Conservation (phyloP, 1,140 invertebrate species). For the Helicoverpa zea region DNA sequence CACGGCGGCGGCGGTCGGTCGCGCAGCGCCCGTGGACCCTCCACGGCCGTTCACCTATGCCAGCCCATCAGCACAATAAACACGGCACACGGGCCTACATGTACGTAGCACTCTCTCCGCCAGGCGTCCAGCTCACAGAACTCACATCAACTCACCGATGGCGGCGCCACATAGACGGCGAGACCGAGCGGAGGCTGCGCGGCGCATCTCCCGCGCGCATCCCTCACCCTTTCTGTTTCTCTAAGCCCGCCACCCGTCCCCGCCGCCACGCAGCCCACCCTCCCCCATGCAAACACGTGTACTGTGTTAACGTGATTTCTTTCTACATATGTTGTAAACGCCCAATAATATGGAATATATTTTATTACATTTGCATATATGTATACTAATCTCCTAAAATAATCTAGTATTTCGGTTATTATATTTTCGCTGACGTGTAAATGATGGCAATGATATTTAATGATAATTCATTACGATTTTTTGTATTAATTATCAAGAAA, state of each 20-base stretch:
- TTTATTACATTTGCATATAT: background rate
- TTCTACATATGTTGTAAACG: constrained; percentile 30
- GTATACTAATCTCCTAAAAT: background rate
- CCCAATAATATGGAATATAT: constrained; percentile 19
- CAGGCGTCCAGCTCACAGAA: constrained; percentile 65
- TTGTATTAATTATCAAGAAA: too few relatives aligned
- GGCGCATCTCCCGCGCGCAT: constrained; percentile 79
- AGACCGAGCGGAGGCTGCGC: constrained; percentile 78
- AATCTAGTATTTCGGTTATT: too few relatives aligned
- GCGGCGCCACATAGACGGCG: constrained; percentile 72
- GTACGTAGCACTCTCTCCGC: constrained; percentile 63
- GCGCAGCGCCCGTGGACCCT: constrained; percentile 80
- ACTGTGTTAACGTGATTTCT: constrained; percentile 31
- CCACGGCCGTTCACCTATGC: constrained; percentile 82
- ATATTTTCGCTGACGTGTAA: too few relatives aligned
- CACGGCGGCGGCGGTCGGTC: constrained; percentile 83
- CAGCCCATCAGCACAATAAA: constrained; percentile 72
- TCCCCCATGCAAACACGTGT: constrained; percentile 49
- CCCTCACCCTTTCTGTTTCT: constrained; percentile 70
- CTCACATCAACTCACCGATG: constrained; percentile 71
- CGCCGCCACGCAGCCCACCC: constrained; percentile 38
- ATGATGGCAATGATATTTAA: too few relatives aligned
- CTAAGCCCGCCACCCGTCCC: constrained; percentile 50
- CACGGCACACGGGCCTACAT: constrained; percentile 70
- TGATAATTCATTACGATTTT: too few relatives aligned